Base-by-base conservation (phyloP, 2,888 invertebrate species). In the Muscina levida region DNA sequence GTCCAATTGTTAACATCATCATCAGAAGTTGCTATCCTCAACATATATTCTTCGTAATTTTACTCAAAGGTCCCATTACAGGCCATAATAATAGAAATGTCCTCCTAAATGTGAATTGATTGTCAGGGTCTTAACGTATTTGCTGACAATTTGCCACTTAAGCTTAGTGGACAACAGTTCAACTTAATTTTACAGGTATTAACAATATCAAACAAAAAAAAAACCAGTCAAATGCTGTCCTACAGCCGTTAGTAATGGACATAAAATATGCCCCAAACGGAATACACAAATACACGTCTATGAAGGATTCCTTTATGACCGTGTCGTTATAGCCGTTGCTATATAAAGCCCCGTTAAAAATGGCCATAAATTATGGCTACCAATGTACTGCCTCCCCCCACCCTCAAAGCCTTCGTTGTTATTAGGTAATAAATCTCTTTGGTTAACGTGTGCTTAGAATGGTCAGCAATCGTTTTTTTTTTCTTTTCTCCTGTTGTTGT, bases 351-450 rank as follows among this genome's bases (percentile, higher is more conserved):
- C 56, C 68, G 72, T 77, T 81, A 83, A 83, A 83, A 78, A 80
- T 62, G 77, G 77, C 68, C 70, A 84, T 84, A 84, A 84, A 84
- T 84, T 84, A 84, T 83, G 72, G 59, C 77, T 57, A 66, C 76
- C 82, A 84, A 82, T 82, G 79, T 82, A 71, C 62, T 8, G 3
- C 3, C 31, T 5, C 31, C 31, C 3, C 31, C 31, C 3, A 42
- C 37, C 3, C 53, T 81, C 84, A 84, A 82, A 82, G 84, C 84
- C 83, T 82, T 82, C 82, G 22, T 62, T 77, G 79, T 84, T 84
- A 84, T 84, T 83, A 84, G 82, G 84, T 77, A 83, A 84, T 84
- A 84, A 84, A 84, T 84, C 84, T 84, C 75, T 77, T 79, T 70
- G 82, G 83, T 82, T 82, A 82, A 83, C 83, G 81, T 82, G 82